Conservation (phyloP, 2,888 invertebrate species). For the Morpho deidamia region DNA sequence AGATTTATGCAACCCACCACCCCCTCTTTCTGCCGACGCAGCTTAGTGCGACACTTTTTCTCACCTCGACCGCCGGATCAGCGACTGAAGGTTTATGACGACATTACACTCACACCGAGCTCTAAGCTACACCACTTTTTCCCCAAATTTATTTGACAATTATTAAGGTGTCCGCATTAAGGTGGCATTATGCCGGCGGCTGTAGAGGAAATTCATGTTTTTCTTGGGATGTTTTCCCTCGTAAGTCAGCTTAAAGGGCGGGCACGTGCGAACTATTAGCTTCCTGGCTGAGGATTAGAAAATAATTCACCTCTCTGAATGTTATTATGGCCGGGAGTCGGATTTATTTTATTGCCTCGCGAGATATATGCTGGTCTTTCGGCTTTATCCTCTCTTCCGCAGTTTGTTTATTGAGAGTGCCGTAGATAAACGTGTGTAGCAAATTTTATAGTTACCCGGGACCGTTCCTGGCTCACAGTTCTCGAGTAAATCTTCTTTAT, state of each 20-base stretch:
- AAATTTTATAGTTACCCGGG: slow-evolving; percentile 58
- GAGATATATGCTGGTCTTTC: slow-evolving; percentile 69
- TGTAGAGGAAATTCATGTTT: slow-evolving; percentile 71
- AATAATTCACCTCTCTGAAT: slow-evolving; percentile 75
- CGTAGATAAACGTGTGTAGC: slow-evolving; percentile 52
- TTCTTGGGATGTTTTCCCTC: slow-evolving; percentile 69
- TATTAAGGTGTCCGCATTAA: slow-evolving; percentile 76
- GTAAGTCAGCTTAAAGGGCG: slow-evolving; percentile 65
- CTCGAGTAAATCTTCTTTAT: slow-evolving; percentile 69
- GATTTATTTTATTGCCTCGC: slow-evolving; percentile 72
- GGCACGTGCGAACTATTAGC: slow-evolving; percentile 77
- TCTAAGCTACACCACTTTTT: slow-evolving; percentile 53
- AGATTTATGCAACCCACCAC: not conserved
- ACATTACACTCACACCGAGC: slow-evolving; percentile 51
- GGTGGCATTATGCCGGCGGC: slow-evolving; percentile 54
- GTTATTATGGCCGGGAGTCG: slow-evolving; percentile 70
- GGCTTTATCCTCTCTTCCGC: slow-evolving; percentile 62
- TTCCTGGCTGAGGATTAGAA: slow-evolving; percentile 71
- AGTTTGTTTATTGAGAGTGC: slow-evolving; percentile 66
- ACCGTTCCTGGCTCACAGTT: slow-evolving; percentile 36
- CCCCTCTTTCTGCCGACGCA: not conserved
- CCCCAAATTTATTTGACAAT: slow-evolving; percentile 73
- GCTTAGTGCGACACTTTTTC: slow-evolving; percentile 24
- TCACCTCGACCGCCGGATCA: slow-evolving; percentile 32
- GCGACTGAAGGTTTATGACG: slow-evolving; percentile 53